These are phyloP conservation scores for Zaprionus taronus DNA, from an alignment of 1,140 invertebrate species.

Conservation along the genomic window DNA sequence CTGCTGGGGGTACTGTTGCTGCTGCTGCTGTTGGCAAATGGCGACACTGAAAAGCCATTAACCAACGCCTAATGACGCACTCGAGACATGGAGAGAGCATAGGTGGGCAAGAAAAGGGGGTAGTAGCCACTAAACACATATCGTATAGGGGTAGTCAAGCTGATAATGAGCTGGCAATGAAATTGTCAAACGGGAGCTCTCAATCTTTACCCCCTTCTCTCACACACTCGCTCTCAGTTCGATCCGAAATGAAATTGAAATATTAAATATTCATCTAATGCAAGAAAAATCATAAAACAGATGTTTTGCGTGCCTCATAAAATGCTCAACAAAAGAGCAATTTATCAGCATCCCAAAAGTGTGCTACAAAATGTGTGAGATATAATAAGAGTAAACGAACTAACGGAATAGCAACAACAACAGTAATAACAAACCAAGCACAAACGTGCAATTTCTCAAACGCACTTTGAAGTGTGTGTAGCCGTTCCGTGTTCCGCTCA, in stretches of 20 bases:
- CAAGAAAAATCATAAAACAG: conserved; percentile 68
- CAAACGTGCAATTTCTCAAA: conserved; percentile 45
- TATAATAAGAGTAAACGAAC: conserved; percentile 38
- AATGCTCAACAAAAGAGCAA: conserved; percentile 74
- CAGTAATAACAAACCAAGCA: conserved; percentile 35
- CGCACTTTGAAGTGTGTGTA: conserved; percentile 13
- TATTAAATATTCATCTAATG: conserved; percentile 78
- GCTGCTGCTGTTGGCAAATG: conserved; percentile 43
- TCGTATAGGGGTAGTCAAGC: conserved; percentile 48
- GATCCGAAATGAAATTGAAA: conserved; percentile 66
- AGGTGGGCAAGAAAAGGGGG: not conserved
- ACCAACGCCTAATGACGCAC: conserved; percentile 77
- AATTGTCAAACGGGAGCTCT: conserved; percentile 56
- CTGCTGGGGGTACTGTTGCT: not conserved
- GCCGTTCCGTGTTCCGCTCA: conserved; percentile 25
- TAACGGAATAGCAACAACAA: conserved; percentile 8
- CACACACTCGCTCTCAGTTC: conserved; percentile 10
- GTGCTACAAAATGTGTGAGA: conserved; percentile 62
- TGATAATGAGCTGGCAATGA: conserved; percentile 61
- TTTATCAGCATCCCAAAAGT: conserved; percentile 81
- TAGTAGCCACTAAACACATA: not conserved
- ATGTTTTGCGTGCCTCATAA: conserved; percentile 50
- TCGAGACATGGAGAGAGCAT: conserved; percentile 57
- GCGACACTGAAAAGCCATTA: conserved; percentile 77
- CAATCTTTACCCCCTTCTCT: not conserved